Evolutionary conservation across 2,888 invertebrate genomes (phyloP), one percentile per base, ranked within the genome.

Genomic region (Conistra vaccinii): DNA sequence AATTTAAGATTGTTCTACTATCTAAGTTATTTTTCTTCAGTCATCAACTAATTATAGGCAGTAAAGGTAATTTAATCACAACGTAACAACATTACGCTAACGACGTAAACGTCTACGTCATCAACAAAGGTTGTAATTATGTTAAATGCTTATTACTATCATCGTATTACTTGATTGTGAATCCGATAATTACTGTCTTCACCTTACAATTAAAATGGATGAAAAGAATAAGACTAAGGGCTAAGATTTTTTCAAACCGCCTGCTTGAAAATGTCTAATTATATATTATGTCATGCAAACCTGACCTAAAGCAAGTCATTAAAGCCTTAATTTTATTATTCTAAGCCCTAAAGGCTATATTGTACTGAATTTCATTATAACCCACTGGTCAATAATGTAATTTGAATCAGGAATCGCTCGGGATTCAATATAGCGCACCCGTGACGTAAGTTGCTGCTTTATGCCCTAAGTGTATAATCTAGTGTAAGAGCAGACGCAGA

Each of bases 111-210:
- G 51, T 66, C 29, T 65, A 35, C 69, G 69, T 69, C 42, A 45
- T 78, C 48, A 75, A 57, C 26, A 53, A 63, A 23, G 12, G 23
- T 20, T 69, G 35, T 51, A 77, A 77, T 76, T 58, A 61, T 48
- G 63, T 65, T 82, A 83, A 55, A 65, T 76, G 39, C n/a, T 76
- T 55, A 76, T 79, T 69, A 63, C 35, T 61, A 48, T 55, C 32
- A 62, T 75, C 53, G 14, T 23, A 26, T 75, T 45, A 72, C 10
- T 63, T 51, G 72, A 10, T 48, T 74, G 29, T 32, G n/a, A 29
- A 61, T 32, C 26, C 14, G 29, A 35, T 45, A 14, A 51, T 51
- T 62, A n/a, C 20, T 62, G 55, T 23, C 12, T 17, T 60, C 20
- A 12, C 14, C 10, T 39, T 23, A 4, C 10, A 14, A n/a, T 42